phyloP scores from a whole-genome alignment of 37 sponge, comb jelly and placozoan genomes.

The Geodia barretti region DNA sequence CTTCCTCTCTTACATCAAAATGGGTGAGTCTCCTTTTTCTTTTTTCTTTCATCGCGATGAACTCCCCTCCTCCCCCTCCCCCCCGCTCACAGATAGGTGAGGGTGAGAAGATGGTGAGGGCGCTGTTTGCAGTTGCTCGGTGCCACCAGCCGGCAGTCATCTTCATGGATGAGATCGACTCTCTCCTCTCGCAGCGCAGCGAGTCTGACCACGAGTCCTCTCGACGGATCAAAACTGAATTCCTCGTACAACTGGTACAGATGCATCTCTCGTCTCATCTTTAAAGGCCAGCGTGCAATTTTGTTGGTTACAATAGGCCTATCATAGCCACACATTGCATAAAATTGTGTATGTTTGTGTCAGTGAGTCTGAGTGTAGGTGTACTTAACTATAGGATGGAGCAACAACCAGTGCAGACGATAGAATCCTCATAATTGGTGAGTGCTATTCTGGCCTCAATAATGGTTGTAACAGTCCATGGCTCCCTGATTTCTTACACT shows the following conservation, averaged over 20 bases:
- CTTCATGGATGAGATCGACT: constrained; percentile 99
- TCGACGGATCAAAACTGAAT: constrained; percentile 98
- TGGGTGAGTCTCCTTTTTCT: constrained; percentile 76
- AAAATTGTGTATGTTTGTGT: not conserved
- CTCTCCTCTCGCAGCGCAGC: constrained; percentile 89
- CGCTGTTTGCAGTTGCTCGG: constrained; percentile 94
- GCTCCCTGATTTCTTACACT: not conserved
- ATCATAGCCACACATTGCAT: not conserved
- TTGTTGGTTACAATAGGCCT: not conserved
- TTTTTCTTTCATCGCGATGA: not conserved
- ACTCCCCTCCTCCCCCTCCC: constrained; percentile 2
- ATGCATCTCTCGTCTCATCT: not conserved
- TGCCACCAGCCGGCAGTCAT: constrained; percentile 98
- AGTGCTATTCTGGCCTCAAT: too few relatives aligned
- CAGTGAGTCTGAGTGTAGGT: constrained; percentile 8
- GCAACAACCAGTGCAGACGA: constrained; percentile 84
- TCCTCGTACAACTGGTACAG: constrained; percentile 90
- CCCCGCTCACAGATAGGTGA: constrained; percentile 81
- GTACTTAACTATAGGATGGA: constrained; percentile 73
- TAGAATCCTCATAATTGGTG: constrained; percentile 83
- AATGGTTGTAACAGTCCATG: not conserved
- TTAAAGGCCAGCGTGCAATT: too few relatives aligned
- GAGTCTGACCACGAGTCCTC: constrained; percentile 98
- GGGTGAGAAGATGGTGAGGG: constrained; percentile 99
- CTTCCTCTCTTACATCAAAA: constrained; percentile 98